A percentile compares a stretch with the other conserved stretches of the same genome.
Evolutionary conservation across 2,888 invertebrate genomes (phyloP).

Genomic region (Drosophila affinis): DNA sequence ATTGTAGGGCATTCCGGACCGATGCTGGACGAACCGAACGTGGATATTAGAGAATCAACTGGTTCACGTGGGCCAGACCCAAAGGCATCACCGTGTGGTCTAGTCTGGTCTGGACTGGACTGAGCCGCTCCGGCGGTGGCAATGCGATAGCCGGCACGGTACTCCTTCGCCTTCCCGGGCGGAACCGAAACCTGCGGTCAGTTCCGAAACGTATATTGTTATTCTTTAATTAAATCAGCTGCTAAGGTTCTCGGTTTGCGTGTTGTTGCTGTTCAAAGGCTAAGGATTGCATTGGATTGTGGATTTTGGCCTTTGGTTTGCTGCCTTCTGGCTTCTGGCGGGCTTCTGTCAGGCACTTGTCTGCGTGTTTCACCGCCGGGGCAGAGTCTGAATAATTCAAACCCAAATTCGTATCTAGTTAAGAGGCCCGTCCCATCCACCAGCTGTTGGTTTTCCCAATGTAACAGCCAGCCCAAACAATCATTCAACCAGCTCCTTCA

Average conservation of each 20-base stretch:
- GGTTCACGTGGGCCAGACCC: background rate
- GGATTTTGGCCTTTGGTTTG: background rate
- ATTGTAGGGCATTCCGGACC: constrained; percentile 32
- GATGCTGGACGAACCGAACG: no score
- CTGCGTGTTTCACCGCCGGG: background rate
- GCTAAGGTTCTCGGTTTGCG: constrained; percentile 22
- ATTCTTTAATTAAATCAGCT: constrained; percentile 40
- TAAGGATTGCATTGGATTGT: background rate
- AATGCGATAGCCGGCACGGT: constrained; percentile 1
- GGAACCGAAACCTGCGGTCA: background rate
- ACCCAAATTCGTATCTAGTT: background rate
- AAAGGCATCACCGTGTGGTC: constrained; percentile 35
- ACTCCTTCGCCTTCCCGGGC: constrained; percentile 1
- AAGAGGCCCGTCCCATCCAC: background rate
- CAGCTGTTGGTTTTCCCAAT: constrained; percentile 23
- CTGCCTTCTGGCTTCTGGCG: no score
- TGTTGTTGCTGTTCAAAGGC: no score
- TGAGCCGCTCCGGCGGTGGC: constrained; percentile 26
- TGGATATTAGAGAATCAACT: background rate
- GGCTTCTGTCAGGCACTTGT: background rate
- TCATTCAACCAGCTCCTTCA: background rate
- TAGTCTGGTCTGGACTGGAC: constrained; percentile 34
- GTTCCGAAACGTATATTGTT: constrained; percentile 1
- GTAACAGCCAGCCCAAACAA: background rate
- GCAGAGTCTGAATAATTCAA: background rate